Conservation (phyloP, 2,113 vertebrate genomes). For the Platichthys flesus region DNA sequence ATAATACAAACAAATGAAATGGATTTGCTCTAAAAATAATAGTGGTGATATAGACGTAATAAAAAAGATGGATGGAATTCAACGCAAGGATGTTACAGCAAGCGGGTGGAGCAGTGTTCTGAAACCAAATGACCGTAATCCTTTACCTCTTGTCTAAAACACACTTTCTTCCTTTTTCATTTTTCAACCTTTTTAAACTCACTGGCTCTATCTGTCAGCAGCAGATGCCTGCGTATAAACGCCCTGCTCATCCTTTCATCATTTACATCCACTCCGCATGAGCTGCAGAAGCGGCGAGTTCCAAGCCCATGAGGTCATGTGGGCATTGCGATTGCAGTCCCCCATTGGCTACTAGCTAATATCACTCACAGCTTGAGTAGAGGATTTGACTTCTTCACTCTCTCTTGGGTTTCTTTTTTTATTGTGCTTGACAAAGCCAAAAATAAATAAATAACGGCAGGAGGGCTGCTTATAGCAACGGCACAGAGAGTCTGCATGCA, state of each 20-base stretch:
- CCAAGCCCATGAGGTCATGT: slow-evolving; percentile 65
- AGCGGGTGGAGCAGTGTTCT: too few species aligned
- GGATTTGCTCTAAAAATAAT: neutral
- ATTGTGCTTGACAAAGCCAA: slow-evolving; percentile 13
- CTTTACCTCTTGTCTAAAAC: too few species aligned
- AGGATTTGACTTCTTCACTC: slow-evolving; percentile 27
- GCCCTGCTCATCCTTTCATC: slow-evolving; percentile 29
- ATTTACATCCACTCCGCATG: slow-evolving; percentile 36
- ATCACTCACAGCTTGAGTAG: slow-evolving; percentile 53
- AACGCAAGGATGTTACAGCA: too few species aligned
- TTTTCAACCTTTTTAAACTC: neutral
- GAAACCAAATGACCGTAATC: too few species aligned
- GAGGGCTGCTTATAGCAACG: neutral
- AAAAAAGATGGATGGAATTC: too few species aligned
- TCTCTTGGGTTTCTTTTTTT: neutral
- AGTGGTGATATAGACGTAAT: neutral
- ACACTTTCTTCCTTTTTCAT: neutral
- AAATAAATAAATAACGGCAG: neutral
- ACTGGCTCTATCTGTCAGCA: neutral
- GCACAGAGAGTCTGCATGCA: neutral
- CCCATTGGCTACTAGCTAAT: slow-evolving; percentile 44
- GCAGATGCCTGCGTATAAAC: neutral
- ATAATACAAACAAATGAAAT: neutral
- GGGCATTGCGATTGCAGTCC: slow-evolving; percentile 51
- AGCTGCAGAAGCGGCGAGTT: slow-evolving; percentile 47